Conservation (phyloP, 2,797 vertebrate genomes). For the Lates japonicus region DNA sequence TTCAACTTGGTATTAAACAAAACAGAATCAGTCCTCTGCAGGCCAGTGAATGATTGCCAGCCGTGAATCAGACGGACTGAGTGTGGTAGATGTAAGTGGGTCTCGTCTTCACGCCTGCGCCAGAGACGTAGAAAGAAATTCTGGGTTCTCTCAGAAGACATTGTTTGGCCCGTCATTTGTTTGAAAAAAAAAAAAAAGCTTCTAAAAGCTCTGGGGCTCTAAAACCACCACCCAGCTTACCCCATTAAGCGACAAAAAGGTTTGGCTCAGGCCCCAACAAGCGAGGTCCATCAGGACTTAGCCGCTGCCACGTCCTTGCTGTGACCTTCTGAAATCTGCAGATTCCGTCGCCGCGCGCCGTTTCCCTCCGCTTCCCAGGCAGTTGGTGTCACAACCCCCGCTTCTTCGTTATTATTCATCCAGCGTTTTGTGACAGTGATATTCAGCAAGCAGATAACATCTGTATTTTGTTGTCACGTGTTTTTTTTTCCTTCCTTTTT, state of each 20-base stretch:
- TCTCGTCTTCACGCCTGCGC: not conserved
- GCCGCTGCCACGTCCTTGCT: constrained; percentile 62
- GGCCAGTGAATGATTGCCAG: constrained; percentile 17
- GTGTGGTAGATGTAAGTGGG: not conserved
- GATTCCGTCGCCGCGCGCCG: constrained; percentile 8
- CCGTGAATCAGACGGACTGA: constrained; percentile 16
- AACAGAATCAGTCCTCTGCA: constrained; percentile 45
- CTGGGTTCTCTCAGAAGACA: constrained; percentile 15
- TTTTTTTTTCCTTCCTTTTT: not conserved
- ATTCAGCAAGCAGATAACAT: constrained; percentile 60
- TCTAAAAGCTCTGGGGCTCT: constrained; percentile 31
- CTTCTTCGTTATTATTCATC: constrained; percentile 14
- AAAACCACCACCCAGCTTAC: constrained; percentile 21
- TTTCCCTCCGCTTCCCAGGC: not conserved
- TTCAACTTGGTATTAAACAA: constrained; percentile 39
- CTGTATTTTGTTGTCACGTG: constrained; percentile 14
- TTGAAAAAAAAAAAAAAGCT: constrained; percentile 26
- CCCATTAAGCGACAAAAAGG: constrained; percentile 27
- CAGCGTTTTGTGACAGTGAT: constrained; percentile 29
- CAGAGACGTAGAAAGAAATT: constrained; percentile 13
- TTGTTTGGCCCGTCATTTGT: constrained; percentile 20
- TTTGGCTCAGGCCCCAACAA: constrained; percentile 38
- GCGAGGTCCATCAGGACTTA: constrained; percentile 55
- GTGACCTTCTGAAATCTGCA: constrained; percentile 68
- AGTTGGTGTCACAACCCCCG: not conserved